Evolutionary conservation across 1,140 invertebrate species (phyloP), one percentile per base, ranked within the genome.

Genomic region (Amphibalanus amphitrite): DNA sequence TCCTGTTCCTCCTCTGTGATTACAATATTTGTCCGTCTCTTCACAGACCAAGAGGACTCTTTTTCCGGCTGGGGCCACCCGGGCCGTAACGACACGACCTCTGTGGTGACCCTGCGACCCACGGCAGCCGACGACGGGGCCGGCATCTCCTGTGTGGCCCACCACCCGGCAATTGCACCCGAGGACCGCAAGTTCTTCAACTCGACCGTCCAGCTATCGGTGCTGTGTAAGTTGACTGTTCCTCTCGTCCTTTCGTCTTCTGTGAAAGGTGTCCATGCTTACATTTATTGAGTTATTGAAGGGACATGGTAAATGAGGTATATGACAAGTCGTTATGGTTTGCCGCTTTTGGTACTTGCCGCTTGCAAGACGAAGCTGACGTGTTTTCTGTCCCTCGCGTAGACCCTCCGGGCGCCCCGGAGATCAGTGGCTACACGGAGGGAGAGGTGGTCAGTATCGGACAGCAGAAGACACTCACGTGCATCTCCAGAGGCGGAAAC

Each of bases 401-500:
- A 96, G 93, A 95, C 86, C 90, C 93, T 10, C 94, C 95, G 0
- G 92, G 92, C 47, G 82, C 87, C 8, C 95, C 95, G 0, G 90
- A 92, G 80, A 97, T 98, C 75, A 90, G 93, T 75, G 93, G 95
- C 0, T 95, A 97, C 79, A 88, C 87, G 1, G 86, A 89, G 75
- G 90, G 90, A 0, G 92, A 95, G 77, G 90, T 88, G 0, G 86
- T 97, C 13, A 85, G 90, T 25, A 86, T 91, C 59, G 93, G 93
- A 1, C 91, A 96, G 80, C 89, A 87, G 67, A 84, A 97, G 10
- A 92, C n/a, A 74, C 83, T 98, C 73, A 86, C 89, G 70, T 98
- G 95, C 82, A 85, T 89, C 74, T 95, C 93, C 69, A 84, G 90
- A 28, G 94, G 95, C 65, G 95, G 95, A n/a, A 98, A 98, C 83